Base-by-base conservation (phyloP, 2,888 invertebrate species). In the Hypsopygia costalis region DNA sequence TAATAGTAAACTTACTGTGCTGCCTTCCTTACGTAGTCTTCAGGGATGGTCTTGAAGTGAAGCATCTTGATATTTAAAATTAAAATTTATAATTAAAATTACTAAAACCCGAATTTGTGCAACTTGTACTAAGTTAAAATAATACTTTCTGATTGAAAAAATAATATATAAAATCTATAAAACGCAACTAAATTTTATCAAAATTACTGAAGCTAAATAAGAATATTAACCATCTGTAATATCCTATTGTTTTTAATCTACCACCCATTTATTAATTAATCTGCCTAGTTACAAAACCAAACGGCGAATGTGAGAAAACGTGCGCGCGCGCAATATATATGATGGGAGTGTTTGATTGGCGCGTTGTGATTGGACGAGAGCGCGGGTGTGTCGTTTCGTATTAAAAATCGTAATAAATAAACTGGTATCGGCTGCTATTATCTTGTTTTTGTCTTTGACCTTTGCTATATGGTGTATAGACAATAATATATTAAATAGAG, bases 171-270 rank as follows among this genome's bases (percentile, higher is more conserved):
- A 36, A 37, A 33, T 34, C 37, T 48, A 53, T 43, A 46, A 53
- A 46, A 29, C 36, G 3, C 41, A 43, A 45, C 62, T 77, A 80
- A 69, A 77, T 75, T 63, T 71, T 64, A 54, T 78, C 75, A 21
- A 77, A 74, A 89, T 90, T 81, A 85, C 90, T 85, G 77, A 91
- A 85, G 66, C 90, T 80, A 68, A 86, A 82, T 57, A 90, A 56
- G 66, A 87, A 79, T 81, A 91, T 83, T 66, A 91, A 64, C 91
- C 89, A 76, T 81, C 81, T 69, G 81, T 85, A 82, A 55, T 76
- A 82, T 67, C 71, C 78, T 46, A 78, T 82, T 65, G 69, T 68
- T 53, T 77, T 81, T 57, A 81, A 68, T 78, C 69, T 86, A 71
- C 78, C 72, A 81, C 86, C 88, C 88, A 88, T 88, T 88, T 86